Conservation (phyloP, 2,797 vertebrate genomes). For the Epinephelus coioides region DNA sequence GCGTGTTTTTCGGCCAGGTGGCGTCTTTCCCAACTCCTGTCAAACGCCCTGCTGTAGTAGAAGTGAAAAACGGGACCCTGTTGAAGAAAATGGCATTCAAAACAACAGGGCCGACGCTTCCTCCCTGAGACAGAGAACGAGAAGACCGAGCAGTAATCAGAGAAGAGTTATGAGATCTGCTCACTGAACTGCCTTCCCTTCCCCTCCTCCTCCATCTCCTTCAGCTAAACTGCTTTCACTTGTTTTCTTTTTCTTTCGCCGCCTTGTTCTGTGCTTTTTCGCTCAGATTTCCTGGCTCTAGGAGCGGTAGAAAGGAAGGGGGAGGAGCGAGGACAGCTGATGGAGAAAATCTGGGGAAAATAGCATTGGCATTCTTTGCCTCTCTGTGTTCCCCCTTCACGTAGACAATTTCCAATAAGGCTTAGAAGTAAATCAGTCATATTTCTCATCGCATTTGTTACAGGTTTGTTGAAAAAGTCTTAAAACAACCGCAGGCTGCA, state of each 20-base stretch:
- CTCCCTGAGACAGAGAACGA: slow-evolving; percentile 47
- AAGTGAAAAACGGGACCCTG: slow-evolving; percentile 61
- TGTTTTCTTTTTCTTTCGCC: slow-evolving; percentile 68
- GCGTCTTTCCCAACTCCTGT: slow-evolving; percentile 72
- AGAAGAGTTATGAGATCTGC: slow-evolving; percentile 71
- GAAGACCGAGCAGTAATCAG: slow-evolving; percentile 65
- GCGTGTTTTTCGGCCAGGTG: slow-evolving; percentile 64
- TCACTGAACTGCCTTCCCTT: slow-evolving; percentile 37
- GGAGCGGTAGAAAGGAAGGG: slow-evolving; percentile 46
- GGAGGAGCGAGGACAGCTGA: slow-evolving; percentile 72
- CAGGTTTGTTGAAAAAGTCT: slow-evolving; percentile 25
- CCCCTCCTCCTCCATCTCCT: slow-evolving; percentile 48
- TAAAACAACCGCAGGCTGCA: slow-evolving; percentile 32
- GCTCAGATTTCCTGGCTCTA: slow-evolving; percentile 69
- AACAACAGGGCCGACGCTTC: slow-evolving; percentile 57
- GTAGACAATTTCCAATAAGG: slow-evolving; percentile 44
- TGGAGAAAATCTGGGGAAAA: slow-evolving; percentile 71
- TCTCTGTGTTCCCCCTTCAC: slow-evolving; percentile 56
- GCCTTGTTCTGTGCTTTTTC: slow-evolving; percentile 70
- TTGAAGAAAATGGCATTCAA: slow-evolving; percentile 59
- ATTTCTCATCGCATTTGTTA: slow-evolving; percentile 23
- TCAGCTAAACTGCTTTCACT: slow-evolving; percentile 66
- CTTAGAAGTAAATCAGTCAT: slow-evolving; percentile 41
- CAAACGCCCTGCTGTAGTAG: slow-evolving; percentile 64
- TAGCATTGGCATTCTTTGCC: slow-evolving; percentile 60